A percentile compares a stretch with the other conserved stretches of the same genome.
phyloP scores from a whole-genome alignment of 2,797 vertebrate genomes.

The Notolabrus celidotus region DNA sequence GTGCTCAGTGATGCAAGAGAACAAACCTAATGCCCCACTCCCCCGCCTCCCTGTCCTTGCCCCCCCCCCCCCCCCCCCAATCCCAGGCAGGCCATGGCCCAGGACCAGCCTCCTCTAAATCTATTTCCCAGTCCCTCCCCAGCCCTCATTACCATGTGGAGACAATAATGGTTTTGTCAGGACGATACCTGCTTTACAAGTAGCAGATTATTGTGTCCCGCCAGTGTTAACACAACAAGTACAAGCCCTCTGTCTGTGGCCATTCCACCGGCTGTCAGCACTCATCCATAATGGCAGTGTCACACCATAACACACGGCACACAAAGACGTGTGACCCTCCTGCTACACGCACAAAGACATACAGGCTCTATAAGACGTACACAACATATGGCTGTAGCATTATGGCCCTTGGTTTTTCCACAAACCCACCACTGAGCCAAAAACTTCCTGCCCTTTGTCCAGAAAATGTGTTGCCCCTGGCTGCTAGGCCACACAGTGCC shows the following conservation, averaged over 20 bases:
- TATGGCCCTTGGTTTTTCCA: constrained; percentile 68
- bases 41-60: constrained; percentile 61
- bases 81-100: constrained; percentile 73
- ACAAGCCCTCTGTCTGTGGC: constrained; percentile 87
- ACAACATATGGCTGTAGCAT: constrained; percentile 83
- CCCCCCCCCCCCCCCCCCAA: constrained; percentile 49
- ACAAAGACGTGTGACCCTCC: constrained; percentile 83
- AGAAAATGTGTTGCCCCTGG: constrained; percentile 78
- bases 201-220: constrained; percentile 90
- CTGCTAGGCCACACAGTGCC: constrained; percentile 81
- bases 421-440: constrained; percentile 73
- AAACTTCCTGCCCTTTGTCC: constrained; percentile 78
- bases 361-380: constrained; percentile 79
- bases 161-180: constrained; percentile 90
- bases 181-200: constrained; percentile 94
- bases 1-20: constrained; percentile 87
- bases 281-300: constrained; percentile 87
- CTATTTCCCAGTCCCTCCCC: constrained; percentile 84
- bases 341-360: constrained; percentile 81
- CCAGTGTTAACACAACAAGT: constrained; percentile 89
- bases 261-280: constrained; percentile 89
- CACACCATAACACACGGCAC: constrained; percentile 81
- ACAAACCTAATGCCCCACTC: constrained; percentile 82
- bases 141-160: constrained; percentile 89
- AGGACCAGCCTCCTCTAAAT: constrained; percentile 85